phyloP scores from a whole-genome alignment of 2,113 vertebrate species.

The Seriola aureovittata region DNA sequence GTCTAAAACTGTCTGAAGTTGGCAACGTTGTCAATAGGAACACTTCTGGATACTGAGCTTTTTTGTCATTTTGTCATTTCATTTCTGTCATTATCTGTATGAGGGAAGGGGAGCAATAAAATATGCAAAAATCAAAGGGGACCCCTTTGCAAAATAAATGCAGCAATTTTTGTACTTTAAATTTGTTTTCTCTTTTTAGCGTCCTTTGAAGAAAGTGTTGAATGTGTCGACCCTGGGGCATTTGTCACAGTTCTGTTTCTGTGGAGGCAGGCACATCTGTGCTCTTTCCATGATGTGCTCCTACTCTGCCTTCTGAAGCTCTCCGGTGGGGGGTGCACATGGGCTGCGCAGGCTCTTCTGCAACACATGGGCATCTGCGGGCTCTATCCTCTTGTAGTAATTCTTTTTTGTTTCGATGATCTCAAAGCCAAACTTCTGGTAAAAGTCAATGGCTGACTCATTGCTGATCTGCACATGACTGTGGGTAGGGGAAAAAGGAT shows the following conservation, averaged over 20 bases:
- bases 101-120: conserved; percentile 65
- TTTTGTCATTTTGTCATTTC: conserved; percentile 53
- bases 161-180: conserved; percentile 82
- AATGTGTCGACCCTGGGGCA: conserved; percentile 81
- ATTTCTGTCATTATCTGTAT: conserved; percentile 56
- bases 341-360: conserved; percentile 96
- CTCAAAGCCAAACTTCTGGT: conserved; percentile 99
- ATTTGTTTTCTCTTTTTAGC: conserved; percentile 82
- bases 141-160: conserved; percentile 82
- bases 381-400: conserved; percentile 99
- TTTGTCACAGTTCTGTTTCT: conserved; percentile 87
- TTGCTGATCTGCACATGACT: conserved; percentile 99
- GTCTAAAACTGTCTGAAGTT: conserved; percentile 74
- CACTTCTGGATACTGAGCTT: conserved; percentile 73
- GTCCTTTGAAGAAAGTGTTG: conserved; percentile 86
- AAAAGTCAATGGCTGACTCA: conserved; percentile 99
- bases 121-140: conserved; percentile 70
- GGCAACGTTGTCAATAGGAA: conserved; percentile 70
- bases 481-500: conserved; percentile 11
- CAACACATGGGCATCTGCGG: conserved; percentile 97
- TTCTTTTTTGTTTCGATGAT: conserved; percentile 99
- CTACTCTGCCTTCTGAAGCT: conserved; percentile 92
- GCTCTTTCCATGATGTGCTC: conserved; percentile 65
- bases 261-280: conserved; percentile 75
- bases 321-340: conserved; percentile 87